Conservation (phyloP, 1,140 invertebrate genomes). For the Periplaneta americana region DNA sequence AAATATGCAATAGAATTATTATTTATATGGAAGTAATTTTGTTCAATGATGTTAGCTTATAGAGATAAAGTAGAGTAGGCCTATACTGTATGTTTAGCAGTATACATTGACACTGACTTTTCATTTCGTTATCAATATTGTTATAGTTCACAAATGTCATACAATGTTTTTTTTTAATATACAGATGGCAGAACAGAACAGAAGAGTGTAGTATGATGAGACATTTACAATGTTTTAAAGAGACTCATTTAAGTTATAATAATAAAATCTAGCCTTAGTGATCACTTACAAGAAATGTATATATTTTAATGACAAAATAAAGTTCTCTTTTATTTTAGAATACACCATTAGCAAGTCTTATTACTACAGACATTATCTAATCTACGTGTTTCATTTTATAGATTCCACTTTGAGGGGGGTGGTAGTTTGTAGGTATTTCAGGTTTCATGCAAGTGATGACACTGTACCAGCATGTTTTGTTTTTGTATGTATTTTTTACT, state of each 20-base stretch:
- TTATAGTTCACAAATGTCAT: background rate
- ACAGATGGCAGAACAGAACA: background rate
- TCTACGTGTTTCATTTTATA: background rate
- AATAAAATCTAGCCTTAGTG: background rate
- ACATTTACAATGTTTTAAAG: background rate
- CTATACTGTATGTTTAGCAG: background rate
- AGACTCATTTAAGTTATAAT: background rate
- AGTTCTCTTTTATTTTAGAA: background rate
- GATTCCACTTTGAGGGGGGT: background rate
- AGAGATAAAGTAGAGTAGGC: background rate
- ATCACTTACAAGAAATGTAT: background rate
- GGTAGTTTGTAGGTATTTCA: background rate
- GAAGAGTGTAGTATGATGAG: background rate
- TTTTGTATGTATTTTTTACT: background rate
- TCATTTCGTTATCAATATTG: background rate
- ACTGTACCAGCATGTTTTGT: background rate
- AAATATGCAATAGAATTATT: too few relatives aligned
- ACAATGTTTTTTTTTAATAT: background rate
- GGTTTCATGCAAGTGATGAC: background rate
- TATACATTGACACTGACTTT: background rate
- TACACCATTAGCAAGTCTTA: background rate
- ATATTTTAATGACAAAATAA: background rate
- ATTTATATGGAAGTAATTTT: too few relatives aligned
- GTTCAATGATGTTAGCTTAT: too few relatives aligned
- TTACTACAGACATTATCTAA: background rate